Base-by-base conservation (phyloP, 2,113 vertebrate genomes). In the Hemichromis elongatus region DNA sequence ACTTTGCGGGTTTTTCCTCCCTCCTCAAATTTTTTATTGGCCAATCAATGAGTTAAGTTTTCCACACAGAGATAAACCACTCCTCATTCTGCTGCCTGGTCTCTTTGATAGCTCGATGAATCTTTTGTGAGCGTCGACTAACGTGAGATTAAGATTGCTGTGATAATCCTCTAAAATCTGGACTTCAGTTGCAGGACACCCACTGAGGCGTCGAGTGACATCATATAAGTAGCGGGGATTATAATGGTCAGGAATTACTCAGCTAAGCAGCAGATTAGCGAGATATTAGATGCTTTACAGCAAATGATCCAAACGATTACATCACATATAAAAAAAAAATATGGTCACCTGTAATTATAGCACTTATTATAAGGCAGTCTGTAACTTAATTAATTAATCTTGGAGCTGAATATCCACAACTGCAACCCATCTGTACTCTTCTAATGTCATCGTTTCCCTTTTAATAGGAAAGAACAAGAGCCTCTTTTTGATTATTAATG, bases 211-310 rank as follows among this genome's bases (percentile, higher is more conserved):
- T 75, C 2, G n/a, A 30, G 33, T 68, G 81, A 85, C 70, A 90
- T 84, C 70, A 86, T 70, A 81, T 80, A 81, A 88, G 40, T 80
- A 56, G 19, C 3, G 9, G 61, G 57, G 83, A 90, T 93, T 88
- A 90, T 86, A 86, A 87, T 77, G 53, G 28, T 77, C 86, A 86
- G 86, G 90, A 90, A 90, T 91, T 87, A 68, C 18, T 53, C 78
- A 53, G 82, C 85, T 92, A 80, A 92, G 88, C 14, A 89, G 85
- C 63, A 92, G 92, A 93, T 94, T 92, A 94, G 73, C 52, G 35
- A 53, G 80, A 88, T 88, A 94, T 93, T 77, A 90, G 63, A 89
- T 77, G 73, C 85, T 90, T 85, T 86, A 77, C 50, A 84, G 88
- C 57, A 55, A 87, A 82, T 81, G 73, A 94, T 78, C 83, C 86